Evolutionary conservation across 1,140 invertebrate genomes (phyloP).

Genomic region (Augochlora pura): DNA sequence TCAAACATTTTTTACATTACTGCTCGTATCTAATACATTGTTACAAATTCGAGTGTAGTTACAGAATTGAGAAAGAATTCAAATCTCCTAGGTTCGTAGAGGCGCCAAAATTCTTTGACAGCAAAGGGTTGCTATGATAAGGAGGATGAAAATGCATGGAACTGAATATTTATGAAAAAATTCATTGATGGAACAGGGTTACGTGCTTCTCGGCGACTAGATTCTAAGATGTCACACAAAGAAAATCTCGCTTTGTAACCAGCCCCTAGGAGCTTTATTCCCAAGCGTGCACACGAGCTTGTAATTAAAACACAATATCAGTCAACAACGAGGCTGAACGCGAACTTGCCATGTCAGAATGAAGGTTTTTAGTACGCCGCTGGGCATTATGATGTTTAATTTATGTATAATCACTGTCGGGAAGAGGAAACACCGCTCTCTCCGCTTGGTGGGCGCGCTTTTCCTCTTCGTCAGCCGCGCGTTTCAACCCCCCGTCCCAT

Average conservation of each 20-base stretch:
- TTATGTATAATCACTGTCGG: constrained; percentile 49
- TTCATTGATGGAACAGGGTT: neutral
- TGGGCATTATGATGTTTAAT: constrained; percentile 46
- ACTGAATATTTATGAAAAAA: neutral
- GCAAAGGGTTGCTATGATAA: no score
- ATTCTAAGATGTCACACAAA: neutral
- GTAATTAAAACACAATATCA: constrained; percentile 36
- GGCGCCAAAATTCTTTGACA: no score
- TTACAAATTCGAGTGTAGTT: no score
- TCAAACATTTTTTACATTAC: no score
- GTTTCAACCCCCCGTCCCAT: constrained; percentile 5
- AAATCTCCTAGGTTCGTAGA: no score
- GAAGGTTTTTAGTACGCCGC: constrained; percentile 6
- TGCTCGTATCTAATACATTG: no score
- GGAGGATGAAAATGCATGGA: neutral
- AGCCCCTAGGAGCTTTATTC: neutral
- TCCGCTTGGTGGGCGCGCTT: neutral
- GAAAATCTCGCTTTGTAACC: neutral
- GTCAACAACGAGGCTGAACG: constrained; percentile 8
- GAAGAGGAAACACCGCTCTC: neutral
- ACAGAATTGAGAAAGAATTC: no score
- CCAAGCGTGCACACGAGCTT: neutral
- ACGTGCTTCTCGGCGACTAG: neutral
- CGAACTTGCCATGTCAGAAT: constrained; percentile 4
- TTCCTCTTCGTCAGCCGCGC: constrained; percentile 6